phyloP scores from a whole-genome alignment of 2,797 vertebrate genomes.

The Gephyroberyx darwinii region DNA sequence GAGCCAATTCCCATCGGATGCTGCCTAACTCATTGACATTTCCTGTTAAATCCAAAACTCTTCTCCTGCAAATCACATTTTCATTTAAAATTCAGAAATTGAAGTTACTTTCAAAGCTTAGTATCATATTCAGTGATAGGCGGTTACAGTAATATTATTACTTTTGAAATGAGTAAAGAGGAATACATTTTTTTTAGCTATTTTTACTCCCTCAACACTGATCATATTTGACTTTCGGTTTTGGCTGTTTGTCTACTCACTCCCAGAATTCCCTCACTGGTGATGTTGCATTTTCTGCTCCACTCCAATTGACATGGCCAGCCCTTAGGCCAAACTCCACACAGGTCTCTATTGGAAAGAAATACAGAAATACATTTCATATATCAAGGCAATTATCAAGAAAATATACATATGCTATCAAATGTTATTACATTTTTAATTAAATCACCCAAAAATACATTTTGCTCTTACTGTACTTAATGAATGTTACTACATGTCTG shows the following conservation, averaged over 20 bases:
- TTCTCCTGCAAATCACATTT: conserved; percentile 81
- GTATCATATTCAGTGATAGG: background rate
- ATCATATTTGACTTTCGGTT: background rate
- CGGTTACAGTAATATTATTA: too few relatives aligned
- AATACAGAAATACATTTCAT: background rate
- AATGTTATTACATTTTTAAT: too few relatives aligned
- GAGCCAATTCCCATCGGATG: conserved; percentile 91
- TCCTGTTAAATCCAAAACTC: conserved; percentile 89
- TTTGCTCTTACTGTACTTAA: too few relatives aligned
- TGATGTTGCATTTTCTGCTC: conserved; percentile 78
- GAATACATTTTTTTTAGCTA: too few relatives aligned
- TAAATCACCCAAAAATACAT: too few relatives aligned
- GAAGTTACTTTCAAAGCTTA: background rate
- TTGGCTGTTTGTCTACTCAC: conserved; percentile 73
- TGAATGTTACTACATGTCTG: too few relatives aligned
- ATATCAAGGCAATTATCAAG: background rate
- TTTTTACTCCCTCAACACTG: too few relatives aligned
- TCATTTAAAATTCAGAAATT: background rate
- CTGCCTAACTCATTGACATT: conserved; percentile 87
- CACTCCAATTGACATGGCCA: conserved; percentile 70
- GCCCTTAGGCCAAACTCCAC: conserved; percentile 84
- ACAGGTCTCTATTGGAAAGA: conserved; percentile 78
- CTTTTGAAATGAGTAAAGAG: too few relatives aligned
- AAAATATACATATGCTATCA: background rate
- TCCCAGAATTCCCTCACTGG: conserved; percentile 88